phyloP scores from a whole-genome alignment of 2,888 invertebrate genomes.

The Leptogaster cylindrica region DNA sequence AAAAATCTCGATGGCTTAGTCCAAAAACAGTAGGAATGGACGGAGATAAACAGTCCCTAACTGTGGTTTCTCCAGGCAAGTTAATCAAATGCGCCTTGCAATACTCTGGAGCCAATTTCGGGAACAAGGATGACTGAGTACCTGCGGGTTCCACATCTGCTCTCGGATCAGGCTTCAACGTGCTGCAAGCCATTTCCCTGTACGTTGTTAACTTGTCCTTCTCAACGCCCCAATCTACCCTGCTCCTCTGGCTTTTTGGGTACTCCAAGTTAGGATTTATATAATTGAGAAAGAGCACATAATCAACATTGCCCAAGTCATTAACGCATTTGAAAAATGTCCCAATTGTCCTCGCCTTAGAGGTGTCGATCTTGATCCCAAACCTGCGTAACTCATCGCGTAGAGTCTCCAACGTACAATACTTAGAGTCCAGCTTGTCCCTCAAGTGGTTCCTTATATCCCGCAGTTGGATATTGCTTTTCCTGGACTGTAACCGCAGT shows the following conservation, averaged over 20 bases:
- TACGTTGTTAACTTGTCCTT: neutral
- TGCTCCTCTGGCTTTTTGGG: neutral
- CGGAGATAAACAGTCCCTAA: neutral
- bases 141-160: neutral
- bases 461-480: no score
- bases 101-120: neutral
- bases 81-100: neutral
- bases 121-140: neutral
- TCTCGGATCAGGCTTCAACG: no score
- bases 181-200: neutral
- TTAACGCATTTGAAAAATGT: neutral
- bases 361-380: neutral
- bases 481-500: no score
- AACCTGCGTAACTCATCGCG: no score
- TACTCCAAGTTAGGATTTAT: neutral
- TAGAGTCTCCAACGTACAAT: no score
- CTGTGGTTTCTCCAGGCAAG: neutral
- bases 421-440: no score
- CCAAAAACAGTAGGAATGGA: neutral
- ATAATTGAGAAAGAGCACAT: neutral
- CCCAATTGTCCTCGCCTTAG: neutral
- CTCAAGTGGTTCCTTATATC: no score
- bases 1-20: constrained; percentile 16
- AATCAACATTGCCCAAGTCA: neutral
- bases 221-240: neutral